phyloP scores from a whole-genome alignment of 2,888 invertebrate genomes.

The Melanchra persicariae region DNA sequence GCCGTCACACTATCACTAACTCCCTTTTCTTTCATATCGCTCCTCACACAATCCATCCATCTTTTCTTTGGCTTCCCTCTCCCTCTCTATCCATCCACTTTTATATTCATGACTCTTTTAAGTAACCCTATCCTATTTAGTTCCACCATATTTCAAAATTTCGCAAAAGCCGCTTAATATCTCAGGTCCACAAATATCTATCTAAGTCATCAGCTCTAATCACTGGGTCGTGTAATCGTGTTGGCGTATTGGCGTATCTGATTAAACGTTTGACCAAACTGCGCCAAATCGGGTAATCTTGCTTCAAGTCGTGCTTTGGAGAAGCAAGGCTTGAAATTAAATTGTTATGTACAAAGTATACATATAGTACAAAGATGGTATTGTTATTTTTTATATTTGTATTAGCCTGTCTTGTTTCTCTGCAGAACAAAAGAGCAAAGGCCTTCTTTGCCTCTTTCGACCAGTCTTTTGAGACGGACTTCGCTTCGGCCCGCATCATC shows the following conservation, averaged over 20 bases:
- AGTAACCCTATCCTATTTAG: too few species aligned
- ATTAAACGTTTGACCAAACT: constrained; percentile 53
- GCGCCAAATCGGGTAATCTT: constrained; percentile 50
- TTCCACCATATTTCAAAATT: constrained; percentile 11
- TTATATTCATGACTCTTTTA: too few species aligned
- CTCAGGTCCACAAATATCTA: constrained; percentile 41
- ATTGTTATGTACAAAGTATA: constrained; percentile 1
- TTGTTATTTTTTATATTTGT: neutral
- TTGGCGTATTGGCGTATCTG: constrained; percentile 54
- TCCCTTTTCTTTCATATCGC: too few species aligned
- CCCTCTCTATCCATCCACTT: too few species aligned
- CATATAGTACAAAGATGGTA: too few species aligned
- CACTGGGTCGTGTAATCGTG: constrained; percentile 28
- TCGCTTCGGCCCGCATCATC: too few species aligned
- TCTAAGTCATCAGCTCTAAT: constrained; percentile 54
- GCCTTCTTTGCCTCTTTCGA: too few species aligned
- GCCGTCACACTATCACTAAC: too few species aligned
- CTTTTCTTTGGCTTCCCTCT: too few species aligned
- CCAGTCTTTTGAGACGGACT: too few species aligned
- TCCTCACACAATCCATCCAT: too few species aligned
- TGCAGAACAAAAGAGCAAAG: too few species aligned
- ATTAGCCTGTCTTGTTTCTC: neutral
- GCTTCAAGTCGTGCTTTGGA: constrained; percentile 14
- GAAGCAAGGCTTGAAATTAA: constrained; percentile 19
- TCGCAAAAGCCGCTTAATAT: constrained; percentile 7